These are phyloP conservation scores for Lucilia sericata DNA, from an alignment of 1,140 invertebrate genomes.

Conservation along the genomic window DNA sequence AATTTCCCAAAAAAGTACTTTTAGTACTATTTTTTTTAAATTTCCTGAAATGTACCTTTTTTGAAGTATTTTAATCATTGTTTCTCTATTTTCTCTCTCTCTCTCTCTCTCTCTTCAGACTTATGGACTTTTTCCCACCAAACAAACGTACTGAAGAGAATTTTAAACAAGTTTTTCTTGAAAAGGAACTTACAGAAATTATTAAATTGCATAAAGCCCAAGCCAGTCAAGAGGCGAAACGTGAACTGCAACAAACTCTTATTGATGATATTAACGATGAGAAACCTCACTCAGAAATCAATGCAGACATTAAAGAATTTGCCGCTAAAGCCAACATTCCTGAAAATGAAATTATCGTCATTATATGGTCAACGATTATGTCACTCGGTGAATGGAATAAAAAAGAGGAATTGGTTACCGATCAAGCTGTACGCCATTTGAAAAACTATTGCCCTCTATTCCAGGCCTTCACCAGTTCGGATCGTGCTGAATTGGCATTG, in stretches of 20 bases:
- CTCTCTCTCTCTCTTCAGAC: constrained; percentile 69
- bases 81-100: too few species aligned
- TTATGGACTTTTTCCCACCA: constrained; percentile 92
- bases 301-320: constrained; percentile 86
- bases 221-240: constrained; percentile 87
- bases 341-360: constrained; percentile 89
- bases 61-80: background rate
- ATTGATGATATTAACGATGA: constrained; percentile 86
- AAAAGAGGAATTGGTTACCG: constrained; percentile 95
- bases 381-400: constrained; percentile 96
- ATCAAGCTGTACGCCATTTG: constrained; percentile 93
- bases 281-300: constrained; percentile 83
- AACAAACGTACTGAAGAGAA: constrained; percentile 93
- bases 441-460: constrained; percentile 87
- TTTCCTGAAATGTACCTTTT: too few species aligned
- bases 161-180: constrained; percentile 86
- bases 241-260: constrained; percentile 81
- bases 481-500: constrained; percentile 87
- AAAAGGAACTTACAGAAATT: constrained; percentile 87
- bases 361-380: constrained; percentile 94
- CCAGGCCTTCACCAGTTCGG: constrained; percentile 84
- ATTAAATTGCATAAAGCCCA: constrained; percentile 91
- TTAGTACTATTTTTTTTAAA: too few species aligned
- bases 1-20: too few species aligned
- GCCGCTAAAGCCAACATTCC: constrained; percentile 83